phyloP scores from a whole-genome alignment of 1,140 invertebrate genomes.

The Apis laboriosa region DNA sequence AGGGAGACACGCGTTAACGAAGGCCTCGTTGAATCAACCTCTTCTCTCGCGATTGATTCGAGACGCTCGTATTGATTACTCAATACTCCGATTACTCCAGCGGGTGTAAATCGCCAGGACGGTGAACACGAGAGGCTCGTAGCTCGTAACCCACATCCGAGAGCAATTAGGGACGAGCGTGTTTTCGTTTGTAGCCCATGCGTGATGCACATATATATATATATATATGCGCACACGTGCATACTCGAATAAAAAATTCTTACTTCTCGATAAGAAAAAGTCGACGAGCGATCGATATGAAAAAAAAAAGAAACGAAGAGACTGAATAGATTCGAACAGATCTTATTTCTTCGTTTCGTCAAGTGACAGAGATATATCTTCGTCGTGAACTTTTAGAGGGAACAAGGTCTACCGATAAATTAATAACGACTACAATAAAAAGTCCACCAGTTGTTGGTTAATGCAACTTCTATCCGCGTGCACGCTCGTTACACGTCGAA shows the following conservation, averaged over 20 bases:
- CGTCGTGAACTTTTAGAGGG: no score
- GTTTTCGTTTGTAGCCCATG: constrained; percentile 36
- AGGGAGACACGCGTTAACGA: constrained; percentile 23
- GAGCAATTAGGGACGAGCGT: constrained; percentile 51
- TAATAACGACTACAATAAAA: neutral
- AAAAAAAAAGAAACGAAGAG: no score
- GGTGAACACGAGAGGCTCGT: constrained; percentile 38
- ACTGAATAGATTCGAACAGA: no score
- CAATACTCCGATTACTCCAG: constrained; percentile 10
- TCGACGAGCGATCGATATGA: no score
- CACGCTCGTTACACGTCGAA: constrained; percentile 12
- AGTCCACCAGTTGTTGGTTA: neutral
- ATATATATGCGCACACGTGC: no score
- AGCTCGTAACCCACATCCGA: constrained; percentile 49
- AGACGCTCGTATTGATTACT: constrained; percentile 47
- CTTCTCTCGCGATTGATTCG: constrained; percentile 20
- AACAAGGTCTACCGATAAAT: neutral
- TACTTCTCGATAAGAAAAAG: no score
- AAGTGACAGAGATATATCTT: no score
- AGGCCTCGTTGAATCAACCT: neutral
- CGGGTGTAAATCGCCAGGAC: constrained; percentile 49
- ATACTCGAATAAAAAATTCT: no score
- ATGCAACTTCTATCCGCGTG: neutral
- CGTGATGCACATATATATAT: constrained; percentile 9
- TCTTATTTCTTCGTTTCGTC: no score